Percentiles rank a stretch among this genome's conserved stretches.
Evolutionary conservation across 1,140 invertebrate species (phyloP).

Genomic region (Venturia canescens): DNA sequence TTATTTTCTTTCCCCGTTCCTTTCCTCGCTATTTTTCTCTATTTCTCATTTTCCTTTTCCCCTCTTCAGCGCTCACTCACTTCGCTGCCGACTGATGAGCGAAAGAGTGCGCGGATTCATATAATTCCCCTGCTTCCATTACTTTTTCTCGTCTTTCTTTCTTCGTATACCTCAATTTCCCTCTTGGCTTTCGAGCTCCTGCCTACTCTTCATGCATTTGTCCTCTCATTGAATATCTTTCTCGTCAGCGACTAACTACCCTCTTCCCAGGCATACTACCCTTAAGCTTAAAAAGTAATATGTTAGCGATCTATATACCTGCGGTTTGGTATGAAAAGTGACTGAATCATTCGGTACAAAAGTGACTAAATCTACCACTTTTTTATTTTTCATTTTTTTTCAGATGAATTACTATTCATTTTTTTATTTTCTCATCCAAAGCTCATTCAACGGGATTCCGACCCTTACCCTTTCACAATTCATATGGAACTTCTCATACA

Average conservation of each 20-base stretch:
- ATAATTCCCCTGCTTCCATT: conserved; percentile 54
- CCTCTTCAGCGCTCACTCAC: conserved; percentile 6
- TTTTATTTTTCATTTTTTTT: too few species aligned
- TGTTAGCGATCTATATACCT: background rate
- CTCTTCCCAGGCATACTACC: conserved; percentile 28
- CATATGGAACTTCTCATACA: too few species aligned
- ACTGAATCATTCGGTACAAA: background rate
- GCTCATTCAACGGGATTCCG: too few species aligned
- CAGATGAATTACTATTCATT: too few species aligned
- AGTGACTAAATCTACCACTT: too few species aligned
- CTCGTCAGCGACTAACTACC: conserved; percentile 25
- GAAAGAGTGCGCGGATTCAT: conserved; percentile 33
- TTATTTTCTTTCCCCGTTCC: conserved; percentile 29
- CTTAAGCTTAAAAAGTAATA: conserved; percentile 28
- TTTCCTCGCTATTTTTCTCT: conserved; percentile 26
- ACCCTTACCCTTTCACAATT: too few species aligned
- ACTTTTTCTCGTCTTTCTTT: background rate
- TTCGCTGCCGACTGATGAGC: conserved; percentile 5
- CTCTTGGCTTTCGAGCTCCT: conserved; percentile 38
- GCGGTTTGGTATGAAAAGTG: too few species aligned
- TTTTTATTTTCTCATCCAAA: too few species aligned
- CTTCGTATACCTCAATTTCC: conserved; percentile 1
- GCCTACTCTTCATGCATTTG: conserved; percentile 18
- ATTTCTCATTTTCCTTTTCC: background rate
- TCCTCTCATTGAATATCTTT: background rate